Conservation (phyloP, 2,113 vertebrate species). For the Serilophus lunatus region DNA sequence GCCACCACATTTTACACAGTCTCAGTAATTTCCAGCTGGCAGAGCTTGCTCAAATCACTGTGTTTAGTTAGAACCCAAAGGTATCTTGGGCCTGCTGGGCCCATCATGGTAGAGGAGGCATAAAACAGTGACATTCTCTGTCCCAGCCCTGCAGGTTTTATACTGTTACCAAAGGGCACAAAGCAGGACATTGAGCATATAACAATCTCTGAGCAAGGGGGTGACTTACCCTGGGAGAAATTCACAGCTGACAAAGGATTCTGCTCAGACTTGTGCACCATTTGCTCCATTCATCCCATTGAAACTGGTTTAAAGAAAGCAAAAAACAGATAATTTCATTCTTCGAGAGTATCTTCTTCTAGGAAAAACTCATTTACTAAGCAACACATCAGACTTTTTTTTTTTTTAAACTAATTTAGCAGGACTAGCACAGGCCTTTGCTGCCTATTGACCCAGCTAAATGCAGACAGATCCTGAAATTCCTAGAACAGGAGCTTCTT, state of each 20-base stretch:
- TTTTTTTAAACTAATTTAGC: neutral
- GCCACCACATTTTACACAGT: neutral
- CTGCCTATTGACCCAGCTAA: neutral
- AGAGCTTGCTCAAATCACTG: fast-evolving
- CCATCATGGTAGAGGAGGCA: neutral
- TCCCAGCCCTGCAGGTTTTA: neutral
- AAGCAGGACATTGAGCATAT: fast-evolving
- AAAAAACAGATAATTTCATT: neutral
- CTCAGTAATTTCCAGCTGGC: neutral
- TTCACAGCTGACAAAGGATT: neutral
- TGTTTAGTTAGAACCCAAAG: neutral
- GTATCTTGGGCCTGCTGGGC: neutral
- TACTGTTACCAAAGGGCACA: neutral
- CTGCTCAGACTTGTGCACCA: neutral
- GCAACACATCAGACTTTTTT: neutral
- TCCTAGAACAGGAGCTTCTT: neutral
- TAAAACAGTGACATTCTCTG: no score
- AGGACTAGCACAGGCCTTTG: neutral
- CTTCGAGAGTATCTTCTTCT: neutral
- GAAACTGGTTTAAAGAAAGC: neutral
- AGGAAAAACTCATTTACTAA: neutral
- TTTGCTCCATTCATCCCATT: neutral
- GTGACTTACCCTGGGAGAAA: neutral
- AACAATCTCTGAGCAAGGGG: neutral
- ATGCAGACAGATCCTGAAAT: neutral